Evolutionary conservation across 2,888 invertebrate genomes (phyloP), one percentile per base, ranked within the genome.

Genomic region (Perizoma affinitatum): DNA sequence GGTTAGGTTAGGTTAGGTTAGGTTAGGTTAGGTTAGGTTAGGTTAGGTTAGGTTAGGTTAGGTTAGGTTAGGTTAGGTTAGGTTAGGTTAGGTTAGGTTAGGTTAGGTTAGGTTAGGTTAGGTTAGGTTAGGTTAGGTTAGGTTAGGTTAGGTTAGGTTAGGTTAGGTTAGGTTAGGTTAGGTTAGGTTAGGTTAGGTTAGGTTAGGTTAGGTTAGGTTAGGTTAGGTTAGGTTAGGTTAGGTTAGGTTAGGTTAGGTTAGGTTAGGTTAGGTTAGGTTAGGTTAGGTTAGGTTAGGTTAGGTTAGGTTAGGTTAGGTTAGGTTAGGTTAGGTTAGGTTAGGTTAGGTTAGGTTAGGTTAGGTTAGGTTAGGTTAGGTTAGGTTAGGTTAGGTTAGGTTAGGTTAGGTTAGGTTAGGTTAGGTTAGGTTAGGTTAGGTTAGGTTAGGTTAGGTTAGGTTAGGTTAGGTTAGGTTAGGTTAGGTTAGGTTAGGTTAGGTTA

Each of bases 1-100:
- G 41, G 41, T 41, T 41, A 41, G 41, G 41, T 41, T 41, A 41
- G 41, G 41, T 41, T 41, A 41, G 41, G 41, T 41, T 41, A 41
- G 41, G 41, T 41, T 41, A 41, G 41, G 41, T 41, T 41, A 41
- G 41, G 41, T 41, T 41, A 41, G 41, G 41, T 41, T 41, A 41
- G 41, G 41, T 41, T 41, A 41, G 41, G 41, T 41, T 41, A 41
- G 41, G 41, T 41, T 41, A 41, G 41, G 41, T 41, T 41, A 41
- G 41, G 41, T 41, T 41, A 41, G 41, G 41, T 41, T 41, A 41
- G 41, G 41, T 41, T 41, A 41, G 41, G 41, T 41, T 41, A 41
- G 41, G 41, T 41, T 41, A 41, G 41, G 41, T 41, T 41, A 41
- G 41, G 41, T 41, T 41, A 41, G 41, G 41, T 41, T 41, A 41